Conservation (phyloP, 1,140 invertebrate genomes). For the Cyclina sinensis region DNA sequence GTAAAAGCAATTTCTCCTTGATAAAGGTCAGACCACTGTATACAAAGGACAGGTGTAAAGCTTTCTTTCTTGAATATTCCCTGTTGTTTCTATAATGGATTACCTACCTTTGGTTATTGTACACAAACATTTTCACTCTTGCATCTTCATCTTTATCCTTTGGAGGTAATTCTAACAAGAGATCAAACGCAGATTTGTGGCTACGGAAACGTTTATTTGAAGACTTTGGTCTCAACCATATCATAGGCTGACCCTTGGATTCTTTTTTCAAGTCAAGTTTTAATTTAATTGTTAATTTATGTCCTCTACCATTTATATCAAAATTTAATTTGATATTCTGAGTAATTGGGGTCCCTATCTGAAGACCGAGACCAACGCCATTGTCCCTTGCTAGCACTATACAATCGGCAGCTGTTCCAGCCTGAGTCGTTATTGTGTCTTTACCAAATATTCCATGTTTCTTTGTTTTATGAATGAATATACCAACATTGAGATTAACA, state of each 20-base stretch:
- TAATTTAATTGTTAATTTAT: slow-evolving; percentile 73
- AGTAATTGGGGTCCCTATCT: slow-evolving; percentile 66
- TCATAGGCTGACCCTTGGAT: slow-evolving; percentile 69
- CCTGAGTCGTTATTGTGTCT: slow-evolving; percentile 72
- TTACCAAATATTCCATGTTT: slow-evolving; percentile 75
- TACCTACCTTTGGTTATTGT: slow-evolving; percentile 72
- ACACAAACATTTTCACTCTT: slow-evolving; percentile 69
- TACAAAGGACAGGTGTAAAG: too few relatives aligned
- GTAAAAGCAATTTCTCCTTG: too few relatives aligned
- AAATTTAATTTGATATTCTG: slow-evolving; percentile 76
- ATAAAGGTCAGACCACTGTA: too few relatives aligned
- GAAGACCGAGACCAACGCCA: slow-evolving; percentile 74
- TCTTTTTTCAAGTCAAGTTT: slow-evolving; percentile 69
- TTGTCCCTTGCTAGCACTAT: slow-evolving; percentile 74
- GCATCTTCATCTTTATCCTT: slow-evolving; percentile 67
- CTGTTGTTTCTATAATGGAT: background rate
- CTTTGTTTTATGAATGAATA: slow-evolving; percentile 74
- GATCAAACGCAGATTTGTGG: slow-evolving; percentile 57
- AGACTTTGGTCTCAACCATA: slow-evolving; percentile 74
- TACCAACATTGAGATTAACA: slow-evolving; percentile 75
- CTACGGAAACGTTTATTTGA: slow-evolving; percentile 74
- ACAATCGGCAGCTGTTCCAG: slow-evolving; percentile 74
- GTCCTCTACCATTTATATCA: slow-evolving; percentile 72
- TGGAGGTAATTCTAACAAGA: slow-evolving; percentile 72
- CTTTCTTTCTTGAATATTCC: too few relatives aligned